Evolutionary conservation across 2,888 invertebrate genomes (phyloP).

Genomic region (Drosophila phalerata): DNA sequence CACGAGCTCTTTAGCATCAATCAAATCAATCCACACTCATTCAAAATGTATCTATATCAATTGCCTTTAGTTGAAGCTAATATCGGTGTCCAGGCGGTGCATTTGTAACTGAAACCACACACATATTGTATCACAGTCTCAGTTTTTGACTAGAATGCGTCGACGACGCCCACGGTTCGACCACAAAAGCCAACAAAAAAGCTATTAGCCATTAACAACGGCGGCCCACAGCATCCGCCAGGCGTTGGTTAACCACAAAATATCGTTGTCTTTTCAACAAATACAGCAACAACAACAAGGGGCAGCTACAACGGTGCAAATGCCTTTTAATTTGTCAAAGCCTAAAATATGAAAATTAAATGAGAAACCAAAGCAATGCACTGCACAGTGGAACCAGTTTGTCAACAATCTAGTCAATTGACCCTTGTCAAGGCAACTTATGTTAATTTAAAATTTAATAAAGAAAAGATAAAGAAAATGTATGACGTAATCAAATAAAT

Average conservation of each 20-base stretch:
- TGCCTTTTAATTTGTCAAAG: slow-evolving; percentile 82
- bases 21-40: not conserved
- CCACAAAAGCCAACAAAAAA: slow-evolving; percentile 60
- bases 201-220: slow-evolving; percentile 78
- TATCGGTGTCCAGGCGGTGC: slow-evolving; percentile 31
- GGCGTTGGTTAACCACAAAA: slow-evolving; percentile 78
- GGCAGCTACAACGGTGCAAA: slow-evolving; percentile 77
- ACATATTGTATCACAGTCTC: slow-evolving; percentile 30
- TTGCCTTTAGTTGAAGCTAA: slow-evolving; percentile 23
- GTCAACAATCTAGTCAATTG: slow-evolving; percentile 3
- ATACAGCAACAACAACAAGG: slow-evolving; percentile 24
- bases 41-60: not conserved
- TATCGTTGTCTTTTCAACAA: slow-evolving; percentile 65
- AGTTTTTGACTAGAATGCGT: slow-evolving; percentile 49
- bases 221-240: slow-evolving; percentile 80
- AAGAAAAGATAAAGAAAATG: not conserved
- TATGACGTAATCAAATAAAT: not conserved
- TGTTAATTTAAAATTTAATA: not conserved
- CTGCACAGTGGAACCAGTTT: slow-evolving; percentile 62
- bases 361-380: slow-evolving; percentile 75
- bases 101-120: slow-evolving; percentile 24
- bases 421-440: slow-evolving; percentile 15
- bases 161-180: slow-evolving; percentile 54
- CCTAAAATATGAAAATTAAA: slow-evolving; percentile 79
- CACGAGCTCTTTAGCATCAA: not conserved